These are phyloP conservation scores for Meghimatium bilineatum DNA, from an alignment of 2,888 invertebrate genomes.

Conservation along the genomic window DNA sequence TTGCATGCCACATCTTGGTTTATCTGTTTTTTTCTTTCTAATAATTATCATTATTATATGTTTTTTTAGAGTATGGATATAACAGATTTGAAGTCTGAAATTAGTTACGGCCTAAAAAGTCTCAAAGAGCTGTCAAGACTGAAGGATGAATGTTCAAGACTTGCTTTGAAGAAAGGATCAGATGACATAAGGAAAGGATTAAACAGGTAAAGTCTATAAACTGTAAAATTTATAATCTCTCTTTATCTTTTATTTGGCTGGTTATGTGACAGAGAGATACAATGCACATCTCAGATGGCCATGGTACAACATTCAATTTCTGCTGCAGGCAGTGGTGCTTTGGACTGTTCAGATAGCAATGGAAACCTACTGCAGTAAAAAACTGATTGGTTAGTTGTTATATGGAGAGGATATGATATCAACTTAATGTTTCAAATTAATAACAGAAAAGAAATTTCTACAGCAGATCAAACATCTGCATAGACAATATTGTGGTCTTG, in stretches of 20 bases:
- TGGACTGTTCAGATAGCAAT: too few species aligned
- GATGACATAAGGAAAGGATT: slow-evolving; percentile 56
- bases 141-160: slow-evolving; percentile 74
- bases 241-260: not conserved
- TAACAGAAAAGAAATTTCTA: too few species aligned
- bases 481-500: too few species aligned
- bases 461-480: too few species aligned
- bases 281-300: too few species aligned
- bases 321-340: too few species aligned
- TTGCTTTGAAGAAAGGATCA: slow-evolving; percentile 72
- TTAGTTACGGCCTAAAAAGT: slow-evolving; percentile 67
- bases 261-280: too few species aligned
- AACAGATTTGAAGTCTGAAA: slow-evolving; percentile 72
- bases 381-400: too few species aligned
- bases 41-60: not conserved
- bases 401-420: too few species aligned
- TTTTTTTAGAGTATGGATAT: slow-evolving; percentile 76
- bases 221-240: not conserved
- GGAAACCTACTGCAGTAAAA: too few species aligned
- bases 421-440: too few species aligned
- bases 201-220: slow-evolving; percentile 7
- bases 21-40: not conserved
- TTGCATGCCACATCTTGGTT: not conserved
- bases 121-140: slow-evolving; percentile 72
- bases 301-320: too few species aligned